Conservation (phyloP, 2,797 vertebrate species). For the Tolypeutes matacus region DNA sequence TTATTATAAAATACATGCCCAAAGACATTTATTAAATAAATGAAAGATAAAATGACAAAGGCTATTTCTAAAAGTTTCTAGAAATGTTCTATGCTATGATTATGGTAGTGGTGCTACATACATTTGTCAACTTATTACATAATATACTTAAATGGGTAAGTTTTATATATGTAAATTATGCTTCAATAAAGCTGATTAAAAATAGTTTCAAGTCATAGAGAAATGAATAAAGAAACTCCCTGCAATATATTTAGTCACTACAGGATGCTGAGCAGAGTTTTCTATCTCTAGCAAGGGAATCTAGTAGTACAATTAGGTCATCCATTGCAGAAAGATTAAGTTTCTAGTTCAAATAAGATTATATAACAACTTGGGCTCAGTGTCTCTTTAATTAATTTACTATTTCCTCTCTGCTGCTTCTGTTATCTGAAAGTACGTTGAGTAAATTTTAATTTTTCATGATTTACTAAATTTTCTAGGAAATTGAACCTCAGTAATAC, state of each 20-base stretch:
- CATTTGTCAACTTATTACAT: background rate
- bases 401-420: conserved; percentile 64
- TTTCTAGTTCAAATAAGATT: conserved; percentile 64
- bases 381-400: conserved; percentile 72
- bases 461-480: conserved; percentile 62
- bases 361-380: conserved; percentile 53
- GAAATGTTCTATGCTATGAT: background rate
- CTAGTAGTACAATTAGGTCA: conserved; percentile 46
- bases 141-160: background rate
- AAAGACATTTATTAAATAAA: background rate
- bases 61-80: background rate
- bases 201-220: conserved; percentile 40
- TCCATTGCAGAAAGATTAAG: conserved; percentile 56
- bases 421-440: conserved; percentile 29
- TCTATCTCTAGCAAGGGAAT: conserved; percentile 25
- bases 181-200: conserved; percentile 56
- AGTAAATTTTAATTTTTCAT: conserved; percentile 70
- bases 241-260: background rate
- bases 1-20: background rate
- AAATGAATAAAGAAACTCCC: conserved; percentile 30
- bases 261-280: conserved; percentile 5
- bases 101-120: background rate
- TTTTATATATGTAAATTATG: conserved; percentile 33
- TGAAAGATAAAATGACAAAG: background rate
- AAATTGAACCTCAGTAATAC: conserved; percentile 38